These are phyloP conservation scores for Chironomus riparius DNA, from an alignment of 2,888 invertebrate species.

Conservation along the genomic window DNA sequence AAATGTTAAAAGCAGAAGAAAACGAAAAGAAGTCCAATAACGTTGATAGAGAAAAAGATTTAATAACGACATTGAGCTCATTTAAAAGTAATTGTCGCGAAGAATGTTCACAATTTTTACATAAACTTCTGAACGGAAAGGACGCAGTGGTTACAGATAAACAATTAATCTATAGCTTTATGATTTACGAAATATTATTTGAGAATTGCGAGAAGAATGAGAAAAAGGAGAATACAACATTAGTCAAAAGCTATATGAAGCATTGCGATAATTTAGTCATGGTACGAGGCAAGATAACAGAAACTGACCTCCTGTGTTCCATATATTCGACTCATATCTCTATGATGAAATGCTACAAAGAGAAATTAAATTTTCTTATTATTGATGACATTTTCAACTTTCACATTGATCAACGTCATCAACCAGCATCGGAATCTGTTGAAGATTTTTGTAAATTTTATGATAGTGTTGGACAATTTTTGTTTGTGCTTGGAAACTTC, in stretches of 20 bases:
- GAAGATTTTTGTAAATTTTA: constrained; percentile 14
- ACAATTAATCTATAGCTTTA: constrained; percentile 8
- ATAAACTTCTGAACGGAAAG: background rate
- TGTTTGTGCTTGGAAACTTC: background rate
- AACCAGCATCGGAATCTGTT: background rate
- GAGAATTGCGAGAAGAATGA: background rate
- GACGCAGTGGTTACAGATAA: background rate
- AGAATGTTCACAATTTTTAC: background rate
- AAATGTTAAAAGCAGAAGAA: background rate
- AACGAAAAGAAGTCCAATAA: background rate
- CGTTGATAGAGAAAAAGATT: background rate
- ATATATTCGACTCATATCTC: background rate
- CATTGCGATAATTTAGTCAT: background rate
- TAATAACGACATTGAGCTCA: background rate
- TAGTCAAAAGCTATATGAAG: background rate
- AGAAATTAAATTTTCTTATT: background rate
- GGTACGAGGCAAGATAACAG: background rate
- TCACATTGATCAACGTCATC: background rate
- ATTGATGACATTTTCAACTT: constrained; percentile 15
- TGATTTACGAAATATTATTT: constrained; percentile 1
- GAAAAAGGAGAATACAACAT: background rate
- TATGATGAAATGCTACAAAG: background rate
- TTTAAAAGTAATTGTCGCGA: constrained; percentile 3
- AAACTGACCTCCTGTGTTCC: background rate
- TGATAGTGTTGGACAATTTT: constrained; percentile 4